Conservation (phyloP, 2,888 invertebrate genomes). For the Drosophila meridionalis region DNA sequence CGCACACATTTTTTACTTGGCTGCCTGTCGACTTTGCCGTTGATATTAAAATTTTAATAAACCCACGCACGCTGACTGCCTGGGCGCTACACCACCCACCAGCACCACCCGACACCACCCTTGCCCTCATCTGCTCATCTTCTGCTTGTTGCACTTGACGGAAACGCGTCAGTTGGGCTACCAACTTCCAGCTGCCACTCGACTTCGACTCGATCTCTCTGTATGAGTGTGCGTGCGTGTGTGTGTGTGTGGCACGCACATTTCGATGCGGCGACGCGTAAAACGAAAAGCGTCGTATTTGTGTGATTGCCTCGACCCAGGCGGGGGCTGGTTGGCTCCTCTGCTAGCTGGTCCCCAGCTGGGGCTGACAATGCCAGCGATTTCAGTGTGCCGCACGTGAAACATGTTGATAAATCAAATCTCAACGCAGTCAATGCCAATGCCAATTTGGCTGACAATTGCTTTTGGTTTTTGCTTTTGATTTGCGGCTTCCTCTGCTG, state of each 20-base stretch:
- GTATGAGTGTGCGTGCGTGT: background rate
- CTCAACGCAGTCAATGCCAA: conserved; percentile 78
- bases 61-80: conserved; percentile 69
- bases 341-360: conserved; percentile 62
- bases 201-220: background rate
- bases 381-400: conserved; percentile 68
- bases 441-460: conserved; percentile 79
- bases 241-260: conserved; percentile 65
- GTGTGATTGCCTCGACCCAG: conserved; percentile 61
- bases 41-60: conserved; percentile 81
- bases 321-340: background rate
- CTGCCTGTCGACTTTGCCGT: conserved; percentile 75
- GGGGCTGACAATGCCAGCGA: conserved; percentile 65
- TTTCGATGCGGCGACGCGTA: conserved; percentile 77
- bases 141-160: conserved; percentile 78
- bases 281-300: conserved; percentile 76
- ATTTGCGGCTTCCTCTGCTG: conserved; percentile 51
- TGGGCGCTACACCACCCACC: background rate
- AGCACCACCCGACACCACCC: background rate
- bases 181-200: conserved; percentile 13
- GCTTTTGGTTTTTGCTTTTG: conserved; percentile 65
- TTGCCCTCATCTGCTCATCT: conserved; percentile 31
- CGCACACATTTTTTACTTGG: conserved; percentile 77
- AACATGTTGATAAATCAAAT: conserved; percentile 79
- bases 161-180: conserved; percentile 73